A percentile compares a stretch with the other conserved stretches of the same genome.
Conservation (phyloP, 92 coral and sea anemone species). For the Zoanthus solanderi region DNA sequence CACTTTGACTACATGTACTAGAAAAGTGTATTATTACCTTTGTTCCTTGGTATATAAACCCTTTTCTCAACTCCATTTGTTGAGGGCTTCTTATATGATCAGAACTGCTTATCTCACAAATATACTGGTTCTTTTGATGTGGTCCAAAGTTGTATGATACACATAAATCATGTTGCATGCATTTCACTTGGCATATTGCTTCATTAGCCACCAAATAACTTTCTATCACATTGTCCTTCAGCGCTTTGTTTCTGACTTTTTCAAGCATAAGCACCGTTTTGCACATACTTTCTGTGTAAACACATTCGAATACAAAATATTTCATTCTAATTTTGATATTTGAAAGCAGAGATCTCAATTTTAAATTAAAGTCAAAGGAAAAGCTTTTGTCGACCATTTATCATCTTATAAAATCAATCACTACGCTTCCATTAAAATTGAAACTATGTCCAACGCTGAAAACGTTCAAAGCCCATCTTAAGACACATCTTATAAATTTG, state of each 20-base stretch:
- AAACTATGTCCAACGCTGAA: no score
- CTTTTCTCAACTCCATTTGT: conserved; percentile 19
- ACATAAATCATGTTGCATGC: conserved; percentile 36
- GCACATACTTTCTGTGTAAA: not conserved
- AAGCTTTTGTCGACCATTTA: no score
- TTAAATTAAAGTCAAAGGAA: no score
- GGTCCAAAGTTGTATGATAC: conserved; percentile 56
- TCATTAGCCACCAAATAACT: conserved; percentile 35
- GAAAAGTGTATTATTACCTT: not conserved
- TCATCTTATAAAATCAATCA: no score
- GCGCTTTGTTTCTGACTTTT: conserved; percentile 1
- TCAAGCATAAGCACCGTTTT: not conserved
- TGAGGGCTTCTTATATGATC: conserved; percentile 49
- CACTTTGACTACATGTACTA: no score
- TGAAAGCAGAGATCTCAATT: no score
- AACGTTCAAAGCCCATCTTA: no score
- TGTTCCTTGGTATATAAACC: conserved; percentile 35
- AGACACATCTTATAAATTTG: no score
- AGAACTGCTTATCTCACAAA: conserved; percentile 51
- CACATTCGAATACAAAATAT: not conserved
- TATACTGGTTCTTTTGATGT: not conserved
- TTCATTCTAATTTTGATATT: not conserved
- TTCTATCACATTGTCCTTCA: conserved; percentile 33
- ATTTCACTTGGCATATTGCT: conserved; percentile 49
- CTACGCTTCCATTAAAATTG: no score